These are phyloP conservation scores for Vireo altiloquus DNA, from an alignment of 2,113 vertebrate species.

Conservation along the genomic window DNA sequence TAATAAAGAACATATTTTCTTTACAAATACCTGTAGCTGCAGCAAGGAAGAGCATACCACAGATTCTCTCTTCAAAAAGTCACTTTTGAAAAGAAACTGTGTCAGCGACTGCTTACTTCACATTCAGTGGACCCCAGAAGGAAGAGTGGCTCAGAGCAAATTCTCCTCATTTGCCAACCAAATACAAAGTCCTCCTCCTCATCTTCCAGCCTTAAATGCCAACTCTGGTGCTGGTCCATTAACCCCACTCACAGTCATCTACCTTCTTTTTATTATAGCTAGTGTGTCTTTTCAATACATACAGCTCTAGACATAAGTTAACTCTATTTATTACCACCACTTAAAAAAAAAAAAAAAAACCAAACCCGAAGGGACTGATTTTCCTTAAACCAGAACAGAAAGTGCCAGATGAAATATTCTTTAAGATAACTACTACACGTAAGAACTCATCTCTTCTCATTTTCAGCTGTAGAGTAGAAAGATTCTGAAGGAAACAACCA, in stretches of 20 bases:
- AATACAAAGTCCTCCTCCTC: not conserved
- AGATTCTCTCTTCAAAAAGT: not conserved
- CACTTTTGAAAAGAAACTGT: not conserved
- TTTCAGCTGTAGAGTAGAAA: not conserved
- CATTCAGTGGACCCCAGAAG: not conserved
- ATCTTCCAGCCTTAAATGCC: not conserved
- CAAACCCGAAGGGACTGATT: not conserved
- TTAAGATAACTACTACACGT: not conserved
- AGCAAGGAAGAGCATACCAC: not conserved
- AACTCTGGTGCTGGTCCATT: not conserved
- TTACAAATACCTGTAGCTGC: not conserved
- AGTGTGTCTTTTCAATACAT: not conserved
- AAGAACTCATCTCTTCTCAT: not conserved
- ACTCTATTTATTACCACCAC: not conserved
- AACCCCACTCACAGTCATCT: not conserved
- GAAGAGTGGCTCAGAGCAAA: not conserved
- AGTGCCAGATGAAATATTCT: not conserved
- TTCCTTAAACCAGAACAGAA: not conserved
- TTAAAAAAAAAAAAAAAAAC: not conserved
- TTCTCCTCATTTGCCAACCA: not conserved
- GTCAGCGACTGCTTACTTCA: not conserved
- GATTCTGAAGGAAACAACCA: not conserved
- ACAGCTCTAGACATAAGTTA: not conserved
- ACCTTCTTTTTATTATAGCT: not conserved
- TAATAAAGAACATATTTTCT: not conserved